phyloP scores from a whole-genome alignment of 1,140 invertebrate genomes.

The Heterodera carotae region DNA sequence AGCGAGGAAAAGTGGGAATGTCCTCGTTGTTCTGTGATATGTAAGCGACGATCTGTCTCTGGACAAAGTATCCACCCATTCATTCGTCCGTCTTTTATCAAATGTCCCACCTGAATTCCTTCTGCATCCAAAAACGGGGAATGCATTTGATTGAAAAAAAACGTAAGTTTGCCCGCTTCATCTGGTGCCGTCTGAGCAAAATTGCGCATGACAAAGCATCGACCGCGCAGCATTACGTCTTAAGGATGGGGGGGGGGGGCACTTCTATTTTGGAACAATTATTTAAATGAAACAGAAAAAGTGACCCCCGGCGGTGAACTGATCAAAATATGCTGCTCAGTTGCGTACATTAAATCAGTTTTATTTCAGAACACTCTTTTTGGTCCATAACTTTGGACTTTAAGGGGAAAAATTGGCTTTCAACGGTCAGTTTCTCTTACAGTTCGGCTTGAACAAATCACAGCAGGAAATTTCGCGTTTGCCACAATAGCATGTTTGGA shows the following conservation, averaged over 20 bases:
- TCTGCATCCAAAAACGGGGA: conserved; percentile 32
- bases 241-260: conserved; percentile 12
- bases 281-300: too few relatives aligned
- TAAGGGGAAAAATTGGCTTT: too few relatives aligned
- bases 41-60: conserved; percentile 44
- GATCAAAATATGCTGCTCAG: too few relatives aligned
- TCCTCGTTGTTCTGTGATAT: conserved; percentile 37
- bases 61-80: conserved; percentile 17
- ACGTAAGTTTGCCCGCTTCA: conserved; percentile 38
- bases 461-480: conserved; percentile 33
- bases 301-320: too few relatives aligned
- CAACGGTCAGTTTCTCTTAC: conserved; percentile 18
- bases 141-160: conserved; percentile 39
- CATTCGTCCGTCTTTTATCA: neutral
- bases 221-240: conserved; percentile 50
- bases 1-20: conserved; percentile 42
- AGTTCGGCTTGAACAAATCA: conserved; percentile 34
- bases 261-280: too few relatives aligned
- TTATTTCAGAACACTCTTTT: too few relatives aligned
- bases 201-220: conserved; percentile 43
- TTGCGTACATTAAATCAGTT: too few relatives aligned
- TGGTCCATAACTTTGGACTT: too few relatives aligned
- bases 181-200: conserved; percentile 48
- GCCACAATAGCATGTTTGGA: conserved; percentile 37
- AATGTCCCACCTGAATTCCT: conserved; percentile 34